Evolutionary conservation across 2,888 invertebrate species (phyloP).

Genomic region (Mycalesis mineus): DNA sequence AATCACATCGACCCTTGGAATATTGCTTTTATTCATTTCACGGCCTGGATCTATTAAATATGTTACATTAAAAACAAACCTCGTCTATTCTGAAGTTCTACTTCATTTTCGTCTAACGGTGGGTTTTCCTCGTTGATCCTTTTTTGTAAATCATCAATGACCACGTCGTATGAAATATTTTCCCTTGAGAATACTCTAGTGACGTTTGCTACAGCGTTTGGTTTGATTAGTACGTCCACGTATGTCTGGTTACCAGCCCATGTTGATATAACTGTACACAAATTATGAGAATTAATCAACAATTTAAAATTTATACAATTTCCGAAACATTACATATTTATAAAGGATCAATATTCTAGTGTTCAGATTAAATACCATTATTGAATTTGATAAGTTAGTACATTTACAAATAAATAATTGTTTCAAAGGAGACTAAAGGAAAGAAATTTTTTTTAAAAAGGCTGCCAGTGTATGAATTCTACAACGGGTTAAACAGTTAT

Average conservation of each 20-base stretch:
- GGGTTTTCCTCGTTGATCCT: conserved; percentile 90
- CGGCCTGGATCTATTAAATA: background rate
- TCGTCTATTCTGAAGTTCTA: conserved; percentile 82
- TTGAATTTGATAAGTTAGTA: too few relatives aligned
- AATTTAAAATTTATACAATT: too few relatives aligned
- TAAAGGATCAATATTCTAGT: background rate
- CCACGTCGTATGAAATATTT: conserved; percentile 82
- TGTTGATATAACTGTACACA: conserved; percentile 75
- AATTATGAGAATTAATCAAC: too few relatives aligned
- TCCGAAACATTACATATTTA: too few relatives aligned
- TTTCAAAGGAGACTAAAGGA: too few relatives aligned
- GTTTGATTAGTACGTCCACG: conserved; percentile 85
- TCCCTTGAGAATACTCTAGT: conserved; percentile 79
- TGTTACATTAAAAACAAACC: conserved; percentile 63
- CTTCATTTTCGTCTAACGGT: conserved; percentile 81
- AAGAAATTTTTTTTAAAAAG: too few relatives aligned
- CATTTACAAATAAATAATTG: too few relatives aligned
- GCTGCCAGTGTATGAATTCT: too few relatives aligned
- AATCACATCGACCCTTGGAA: conserved; percentile 63
- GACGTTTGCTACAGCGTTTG: conserved; percentile 80
- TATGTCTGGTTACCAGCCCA: conserved; percentile 82
- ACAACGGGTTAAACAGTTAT: background rate
- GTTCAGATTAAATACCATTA: too few relatives aligned
- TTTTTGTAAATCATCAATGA: conserved; percentile 87
- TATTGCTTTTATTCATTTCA: conserved; percentile 29